Conservation (phyloP, 2,797 vertebrate genomes). For the Scarus forsteni region DNA sequence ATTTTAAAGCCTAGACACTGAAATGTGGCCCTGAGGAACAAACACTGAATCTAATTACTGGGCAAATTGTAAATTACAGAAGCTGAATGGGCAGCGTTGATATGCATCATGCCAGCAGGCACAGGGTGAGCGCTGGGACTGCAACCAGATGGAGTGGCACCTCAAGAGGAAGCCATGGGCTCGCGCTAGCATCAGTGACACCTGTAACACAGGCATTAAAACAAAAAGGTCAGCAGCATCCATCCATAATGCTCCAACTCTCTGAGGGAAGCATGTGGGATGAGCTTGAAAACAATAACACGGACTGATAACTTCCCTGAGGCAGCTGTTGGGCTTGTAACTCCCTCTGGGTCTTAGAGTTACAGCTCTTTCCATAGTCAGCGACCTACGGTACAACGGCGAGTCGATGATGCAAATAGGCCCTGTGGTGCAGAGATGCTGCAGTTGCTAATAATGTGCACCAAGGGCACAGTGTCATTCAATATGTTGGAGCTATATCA, state of each 20-base stretch:
- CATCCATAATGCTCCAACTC: slow-evolving; percentile 47
- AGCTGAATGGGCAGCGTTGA: slow-evolving; percentile 23
- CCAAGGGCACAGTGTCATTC: slow-evolving; percentile 64
- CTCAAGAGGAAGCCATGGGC: slow-evolving; percentile 29
- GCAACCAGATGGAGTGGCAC: slow-evolving; percentile 43
- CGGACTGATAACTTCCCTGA: slow-evolving; percentile 67
- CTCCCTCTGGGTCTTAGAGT: slow-evolving; percentile 64
- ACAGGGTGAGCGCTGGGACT: slow-evolving; percentile 18
- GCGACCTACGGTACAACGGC: slow-evolving; percentile 50
- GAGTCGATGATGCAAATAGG: slow-evolving; percentile 65
- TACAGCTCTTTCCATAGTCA: slow-evolving; percentile 63
- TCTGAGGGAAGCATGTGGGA: slow-evolving; percentile 67
- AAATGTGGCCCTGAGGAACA: slow-evolving; percentile 28
- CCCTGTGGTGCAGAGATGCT: slow-evolving; percentile 49
- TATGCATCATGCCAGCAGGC: slow-evolving; percentile 40
- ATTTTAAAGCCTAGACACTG: neutral
- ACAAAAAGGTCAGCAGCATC: slow-evolving; percentile 71
- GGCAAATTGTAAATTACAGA: slow-evolving; percentile 31
- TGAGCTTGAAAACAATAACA: slow-evolving; percentile 77
- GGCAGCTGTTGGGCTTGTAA: slow-evolving; percentile 61
- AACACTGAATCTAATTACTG: slow-evolving; percentile 38
- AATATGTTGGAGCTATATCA: slow-evolving; percentile 12
- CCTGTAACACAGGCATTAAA: slow-evolving; percentile 59
- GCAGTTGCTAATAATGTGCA: slow-evolving; percentile 53
- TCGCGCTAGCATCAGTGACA: slow-evolving; percentile 46